phyloP scores from a whole-genome alignment of 2,113 vertebrate species.

The Notechis scutatus region DNA sequence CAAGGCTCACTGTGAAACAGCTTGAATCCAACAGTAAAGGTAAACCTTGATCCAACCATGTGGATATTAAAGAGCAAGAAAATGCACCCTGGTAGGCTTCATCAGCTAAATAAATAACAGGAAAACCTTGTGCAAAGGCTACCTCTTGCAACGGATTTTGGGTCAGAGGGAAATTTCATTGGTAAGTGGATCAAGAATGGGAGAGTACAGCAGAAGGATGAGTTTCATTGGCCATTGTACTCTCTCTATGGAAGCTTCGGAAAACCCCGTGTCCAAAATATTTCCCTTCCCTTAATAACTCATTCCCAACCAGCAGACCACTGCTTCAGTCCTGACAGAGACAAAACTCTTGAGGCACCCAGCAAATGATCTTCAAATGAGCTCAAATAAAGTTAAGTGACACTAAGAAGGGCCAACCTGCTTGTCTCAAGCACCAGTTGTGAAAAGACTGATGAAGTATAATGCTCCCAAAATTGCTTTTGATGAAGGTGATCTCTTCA shows the following conservation, averaged over 20 bases:
- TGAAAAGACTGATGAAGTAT: not conserved
- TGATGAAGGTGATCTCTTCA: not conserved
- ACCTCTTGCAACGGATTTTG: not conserved
- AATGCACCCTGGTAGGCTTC: not conserved
- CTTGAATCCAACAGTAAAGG: not conserved
- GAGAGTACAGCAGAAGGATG: not conserved
- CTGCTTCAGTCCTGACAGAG: not conserved
- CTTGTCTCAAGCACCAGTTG: not conserved
- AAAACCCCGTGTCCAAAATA: not conserved
- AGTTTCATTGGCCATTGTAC: not conserved
- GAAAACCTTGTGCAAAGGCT: not conserved
- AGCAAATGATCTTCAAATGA: not conserved
- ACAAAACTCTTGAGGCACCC: not conserved
- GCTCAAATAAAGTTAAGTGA: not conserved
- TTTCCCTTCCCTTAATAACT: not conserved
- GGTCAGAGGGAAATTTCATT: not conserved
- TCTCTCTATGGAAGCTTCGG: not conserved
- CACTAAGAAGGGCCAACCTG: too few species aligned
- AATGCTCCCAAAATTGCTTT: too few species aligned
- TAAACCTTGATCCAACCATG: not conserved
- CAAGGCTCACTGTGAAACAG: not conserved
- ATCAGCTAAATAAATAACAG: not conserved
- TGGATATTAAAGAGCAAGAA: not conserved
- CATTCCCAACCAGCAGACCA: not conserved
- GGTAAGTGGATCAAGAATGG: not conserved